Percentiles rank a stretch among this genome's conserved stretches.
Evolutionary conservation across 2,797 vertebrate species (phyloP).

Genomic region (Strix occidentalis): DNA sequence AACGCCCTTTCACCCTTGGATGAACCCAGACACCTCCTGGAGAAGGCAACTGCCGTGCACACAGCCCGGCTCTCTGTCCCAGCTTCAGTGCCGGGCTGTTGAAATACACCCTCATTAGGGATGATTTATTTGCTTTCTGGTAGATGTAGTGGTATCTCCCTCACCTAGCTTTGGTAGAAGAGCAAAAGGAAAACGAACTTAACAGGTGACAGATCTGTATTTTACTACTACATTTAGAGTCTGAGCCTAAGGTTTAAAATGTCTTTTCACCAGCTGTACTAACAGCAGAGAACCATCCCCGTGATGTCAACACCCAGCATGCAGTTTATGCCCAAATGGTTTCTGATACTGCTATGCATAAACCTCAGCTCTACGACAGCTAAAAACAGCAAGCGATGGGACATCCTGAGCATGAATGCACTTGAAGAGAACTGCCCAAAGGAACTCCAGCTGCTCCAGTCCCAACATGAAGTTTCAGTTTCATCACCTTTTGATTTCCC

Average conservation of each 20-base stretch:
- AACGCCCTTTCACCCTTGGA: rapidly evolving
- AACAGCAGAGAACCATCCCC: background rate
- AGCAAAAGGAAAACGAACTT: background rate
- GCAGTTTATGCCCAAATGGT: too few relatives aligned
- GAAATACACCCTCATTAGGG: rapidly evolving
- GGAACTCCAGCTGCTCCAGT: background rate
- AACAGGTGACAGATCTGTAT: background rate
- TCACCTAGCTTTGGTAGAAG: background rate
- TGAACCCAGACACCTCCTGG: background rate
- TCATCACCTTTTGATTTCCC: background rate
- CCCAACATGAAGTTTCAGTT: background rate
- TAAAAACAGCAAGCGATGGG: background rate
- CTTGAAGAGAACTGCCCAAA: background rate
- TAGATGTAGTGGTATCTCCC: rapidly evolving
- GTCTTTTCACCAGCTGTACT: background rate
- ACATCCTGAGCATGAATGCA: rapidly evolving
- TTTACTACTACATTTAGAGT: background rate
- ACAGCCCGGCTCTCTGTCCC: background rate
- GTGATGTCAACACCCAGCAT: rapidly evolving
- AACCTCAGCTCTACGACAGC: background rate
- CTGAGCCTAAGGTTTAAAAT: background rate
- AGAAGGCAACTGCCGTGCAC: rapidly evolving
- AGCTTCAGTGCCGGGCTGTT: background rate
- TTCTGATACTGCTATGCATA: background rate
- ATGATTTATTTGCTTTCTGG: background rate